Conservation (phyloP, 1,140 invertebrate species). For the Bombus fervidus region DNA sequence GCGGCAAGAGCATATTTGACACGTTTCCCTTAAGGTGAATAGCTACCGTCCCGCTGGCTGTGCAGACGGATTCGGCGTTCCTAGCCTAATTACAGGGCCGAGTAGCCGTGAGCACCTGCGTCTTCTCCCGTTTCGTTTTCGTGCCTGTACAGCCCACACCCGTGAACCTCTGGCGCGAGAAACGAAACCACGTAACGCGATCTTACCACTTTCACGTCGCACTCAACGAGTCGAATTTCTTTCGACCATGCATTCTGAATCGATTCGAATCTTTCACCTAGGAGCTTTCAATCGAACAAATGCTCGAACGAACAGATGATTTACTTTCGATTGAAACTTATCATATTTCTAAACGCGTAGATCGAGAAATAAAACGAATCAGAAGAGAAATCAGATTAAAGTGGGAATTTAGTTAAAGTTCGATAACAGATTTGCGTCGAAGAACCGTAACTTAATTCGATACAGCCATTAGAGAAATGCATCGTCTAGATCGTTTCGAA, state of each 20-base stretch:
- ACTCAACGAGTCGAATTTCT: slow-evolving; percentile 22
- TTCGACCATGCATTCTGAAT: neutral
- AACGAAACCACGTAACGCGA: slow-evolving; percentile 50
- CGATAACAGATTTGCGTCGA: neutral
- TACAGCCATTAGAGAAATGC: neutral
- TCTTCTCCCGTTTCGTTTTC: slow-evolving; percentile 66
- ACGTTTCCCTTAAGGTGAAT: slow-evolving; percentile 60
- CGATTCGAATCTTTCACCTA: neutral
- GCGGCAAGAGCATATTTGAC: slow-evolving; percentile 54
- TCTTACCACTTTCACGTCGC: slow-evolving; percentile 15
- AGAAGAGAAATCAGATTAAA: accelerated
- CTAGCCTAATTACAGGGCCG: slow-evolving; percentile 73
- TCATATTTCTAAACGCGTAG: no score
- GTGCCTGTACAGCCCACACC: slow-evolving; percentile 60
- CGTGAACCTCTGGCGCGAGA: slow-evolving; percentile 44
- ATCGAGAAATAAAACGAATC: neutral
- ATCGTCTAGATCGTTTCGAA: neutral
- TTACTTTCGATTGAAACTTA: neutral
- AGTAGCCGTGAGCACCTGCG: slow-evolving; percentile 61
- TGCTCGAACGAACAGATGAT: neutral
- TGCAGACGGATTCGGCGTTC: slow-evolving; percentile 67
- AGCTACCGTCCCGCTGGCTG: slow-evolving; percentile 63
- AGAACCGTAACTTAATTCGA: no score
- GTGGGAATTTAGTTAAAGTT: no score
- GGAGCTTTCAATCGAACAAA: neutral